A percentile compares a stretch with the other conserved stretches of the same genome.
Conservation (phyloP, 2,888 invertebrate genomes). For the Himalopsyche japonica region DNA sequence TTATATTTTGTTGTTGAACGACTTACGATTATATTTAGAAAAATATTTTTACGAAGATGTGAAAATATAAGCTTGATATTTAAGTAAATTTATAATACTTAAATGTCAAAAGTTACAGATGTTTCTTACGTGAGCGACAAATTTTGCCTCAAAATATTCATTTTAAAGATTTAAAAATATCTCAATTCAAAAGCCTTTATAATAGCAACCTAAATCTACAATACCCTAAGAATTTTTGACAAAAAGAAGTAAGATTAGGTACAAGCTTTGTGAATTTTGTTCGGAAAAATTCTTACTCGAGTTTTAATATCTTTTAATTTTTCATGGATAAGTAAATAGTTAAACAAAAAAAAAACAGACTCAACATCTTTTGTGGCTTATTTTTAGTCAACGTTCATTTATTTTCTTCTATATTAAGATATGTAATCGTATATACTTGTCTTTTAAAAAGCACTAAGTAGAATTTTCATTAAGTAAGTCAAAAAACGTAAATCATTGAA, state of each 20-base stretch:
- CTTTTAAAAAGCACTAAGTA: too few species aligned
- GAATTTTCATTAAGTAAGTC: too few species aligned
- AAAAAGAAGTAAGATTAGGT: neutral
- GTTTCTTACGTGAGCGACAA: neutral
- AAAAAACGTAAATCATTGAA: too few species aligned
- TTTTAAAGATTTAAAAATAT: neutral
- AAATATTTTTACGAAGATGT: too few species aligned
- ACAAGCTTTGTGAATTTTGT: neutral
- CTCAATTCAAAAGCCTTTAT: neutral
- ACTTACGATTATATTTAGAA: too few species aligned
- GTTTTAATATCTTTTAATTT: neutral
- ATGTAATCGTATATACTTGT: too few species aligned
- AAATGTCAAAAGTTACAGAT: neutral
- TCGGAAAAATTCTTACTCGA: neutral
- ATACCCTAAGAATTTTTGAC: neutral
- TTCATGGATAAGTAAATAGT: neutral
- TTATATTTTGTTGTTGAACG: too few species aligned
- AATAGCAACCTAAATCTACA: neutral
- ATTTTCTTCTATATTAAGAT: too few species aligned
- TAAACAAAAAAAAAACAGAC: neutral
- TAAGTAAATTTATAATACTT: neutral
- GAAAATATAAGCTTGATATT: neutral
- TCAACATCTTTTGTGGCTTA: neutral
- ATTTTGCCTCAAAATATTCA: neutral
- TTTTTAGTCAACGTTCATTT: neutral